Conservation (phyloP, 2,113 vertebrate genomes). For the Merops nubicus region DNA sequence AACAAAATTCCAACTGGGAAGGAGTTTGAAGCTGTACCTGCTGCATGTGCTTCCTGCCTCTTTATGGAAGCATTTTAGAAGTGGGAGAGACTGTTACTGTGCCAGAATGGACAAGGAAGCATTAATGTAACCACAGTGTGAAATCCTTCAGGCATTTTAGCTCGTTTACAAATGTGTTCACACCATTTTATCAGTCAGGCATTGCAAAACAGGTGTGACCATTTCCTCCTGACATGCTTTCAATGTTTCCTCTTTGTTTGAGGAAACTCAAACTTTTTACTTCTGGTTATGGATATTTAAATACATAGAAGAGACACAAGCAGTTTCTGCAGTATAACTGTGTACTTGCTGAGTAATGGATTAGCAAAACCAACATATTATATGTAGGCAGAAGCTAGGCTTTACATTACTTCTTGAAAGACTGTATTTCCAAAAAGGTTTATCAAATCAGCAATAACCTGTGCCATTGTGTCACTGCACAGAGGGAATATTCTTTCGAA, state of each 20-base stretch:
- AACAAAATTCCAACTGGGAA: slow-evolving; percentile 3
- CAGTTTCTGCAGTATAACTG: neutral
- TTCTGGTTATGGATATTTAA: neutral
- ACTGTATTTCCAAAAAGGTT: neutral
- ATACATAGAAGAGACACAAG: neutral
- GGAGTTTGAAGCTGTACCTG: slow-evolving; percentile 10
- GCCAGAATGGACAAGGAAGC: slow-evolving; percentile 25
- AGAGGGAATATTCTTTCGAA: neutral
- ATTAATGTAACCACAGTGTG: slow-evolving; percentile 10
- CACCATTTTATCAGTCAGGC: slow-evolving; percentile 59
- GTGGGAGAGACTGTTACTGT: slow-evolving; percentile 44
- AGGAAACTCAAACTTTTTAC: neutral
- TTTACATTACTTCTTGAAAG: slow-evolving; percentile 5
- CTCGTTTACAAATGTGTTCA: slow-evolving; percentile 37
- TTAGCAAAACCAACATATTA: neutral
- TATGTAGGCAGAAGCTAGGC: neutral
- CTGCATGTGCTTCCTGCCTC: slow-evolving; percentile 49
- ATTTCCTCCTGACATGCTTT: slow-evolving; percentile 20
- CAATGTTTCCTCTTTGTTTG: neutral
- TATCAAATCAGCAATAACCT: neutral
- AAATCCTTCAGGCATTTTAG: slow-evolving; percentile 61
- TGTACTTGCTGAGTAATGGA: neutral
- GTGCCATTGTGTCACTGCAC: neutral
- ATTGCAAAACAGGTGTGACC: slow-evolving; percentile 53
- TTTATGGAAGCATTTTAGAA: slow-evolving; percentile 58